Conservation (phyloP, 2,888 invertebrate species). For the Gari tellinella region DNA sequence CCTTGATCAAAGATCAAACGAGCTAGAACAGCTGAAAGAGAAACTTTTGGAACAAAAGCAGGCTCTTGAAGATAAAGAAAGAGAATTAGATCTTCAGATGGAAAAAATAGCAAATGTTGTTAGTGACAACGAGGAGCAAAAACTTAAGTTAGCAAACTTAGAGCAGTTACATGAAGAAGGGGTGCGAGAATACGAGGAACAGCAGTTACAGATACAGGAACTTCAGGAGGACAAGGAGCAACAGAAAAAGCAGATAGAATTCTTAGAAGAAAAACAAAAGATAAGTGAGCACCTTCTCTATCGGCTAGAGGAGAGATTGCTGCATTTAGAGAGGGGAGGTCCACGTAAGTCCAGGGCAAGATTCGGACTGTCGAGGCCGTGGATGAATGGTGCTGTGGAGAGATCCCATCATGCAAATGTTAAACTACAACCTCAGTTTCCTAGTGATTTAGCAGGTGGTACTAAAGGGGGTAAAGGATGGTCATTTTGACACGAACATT, state of each 20-base stretch:
- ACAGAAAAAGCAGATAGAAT: conserved; percentile 61
- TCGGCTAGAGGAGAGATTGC: conserved; percentile 61
- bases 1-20: conserved; percentile 59
- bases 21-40: conserved; percentile 62
- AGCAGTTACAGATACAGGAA: conserved; percentile 63
- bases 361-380: conserved; percentile 57
- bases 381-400: conserved; percentile 67
- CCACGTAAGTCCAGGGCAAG: conserved; percentile 35
- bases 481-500: conserved; percentile 50
- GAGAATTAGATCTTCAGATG: conserved; percentile 65
- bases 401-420: conserved; percentile 67
- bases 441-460: conserved; percentile 34
- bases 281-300: conserved; percentile 62
- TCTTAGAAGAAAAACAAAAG: conserved; percentile 65
- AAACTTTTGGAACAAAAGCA: conserved; percentile 62
- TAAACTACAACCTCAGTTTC: conserved; percentile 60
- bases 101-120: conserved; percentile 63
- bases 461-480: conserved; percentile 54
- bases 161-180: conserved; percentile 67
- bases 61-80: conserved; percentile 65
- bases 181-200: conserved; percentile 58
- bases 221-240: conserved; percentile 62
- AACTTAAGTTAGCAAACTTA: conserved; percentile 57
- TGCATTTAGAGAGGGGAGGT: conserved; percentile 48
- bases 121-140: conserved; percentile 64